Conservation (phyloP, 1,140 invertebrate genomes). For the Drosophila pruinosa region DNA sequence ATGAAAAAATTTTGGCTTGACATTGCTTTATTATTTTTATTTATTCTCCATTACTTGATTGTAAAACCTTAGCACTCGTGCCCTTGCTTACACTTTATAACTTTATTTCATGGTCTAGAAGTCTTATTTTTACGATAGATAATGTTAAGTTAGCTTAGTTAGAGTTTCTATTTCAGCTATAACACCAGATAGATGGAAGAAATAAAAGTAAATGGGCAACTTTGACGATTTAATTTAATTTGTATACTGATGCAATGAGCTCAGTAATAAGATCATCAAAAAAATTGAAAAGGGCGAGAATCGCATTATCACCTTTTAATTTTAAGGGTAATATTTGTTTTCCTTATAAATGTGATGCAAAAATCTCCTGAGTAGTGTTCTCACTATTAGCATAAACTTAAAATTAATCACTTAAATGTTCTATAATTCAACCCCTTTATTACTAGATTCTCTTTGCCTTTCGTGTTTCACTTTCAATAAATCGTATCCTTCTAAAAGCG, state of each 20-base stretch:
- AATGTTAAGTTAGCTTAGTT: conserved; percentile 77
- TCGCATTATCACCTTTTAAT: conserved; percentile 66
- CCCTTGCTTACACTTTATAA: conserved; percentile 54
- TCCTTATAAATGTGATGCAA: too few relatives aligned
- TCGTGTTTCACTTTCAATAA: too few relatives aligned
- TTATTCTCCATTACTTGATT: conserved; percentile 20
- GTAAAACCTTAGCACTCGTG: conserved; percentile 62
- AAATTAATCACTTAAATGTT: conserved; percentile 77
- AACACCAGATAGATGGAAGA: too few relatives aligned
- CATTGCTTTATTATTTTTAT: conserved; percentile 16
- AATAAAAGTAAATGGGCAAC: too few relatives aligned
- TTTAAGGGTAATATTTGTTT: conserved; percentile 75
- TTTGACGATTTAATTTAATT: conserved; percentile 77
- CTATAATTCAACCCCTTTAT: conserved; percentile 56
- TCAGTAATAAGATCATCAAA: conserved; percentile 79
- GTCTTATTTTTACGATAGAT: conserved; percentile 78
- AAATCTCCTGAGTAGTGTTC: conserved; percentile 66
- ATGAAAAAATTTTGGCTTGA: conserved; percentile 56
- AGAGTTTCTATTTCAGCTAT: too few relatives aligned
- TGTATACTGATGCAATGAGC: conserved; percentile 73
- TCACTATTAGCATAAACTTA: conserved; percentile 67
- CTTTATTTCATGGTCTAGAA: conserved; percentile 82
- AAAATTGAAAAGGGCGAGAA: conserved; percentile 58
- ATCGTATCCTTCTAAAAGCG: neutral
- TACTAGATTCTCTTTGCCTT: conserved; percentile 18